Conservation (phyloP, 2,113 vertebrate genomes). For the Tragelaphus strepsiceros region DNA sequence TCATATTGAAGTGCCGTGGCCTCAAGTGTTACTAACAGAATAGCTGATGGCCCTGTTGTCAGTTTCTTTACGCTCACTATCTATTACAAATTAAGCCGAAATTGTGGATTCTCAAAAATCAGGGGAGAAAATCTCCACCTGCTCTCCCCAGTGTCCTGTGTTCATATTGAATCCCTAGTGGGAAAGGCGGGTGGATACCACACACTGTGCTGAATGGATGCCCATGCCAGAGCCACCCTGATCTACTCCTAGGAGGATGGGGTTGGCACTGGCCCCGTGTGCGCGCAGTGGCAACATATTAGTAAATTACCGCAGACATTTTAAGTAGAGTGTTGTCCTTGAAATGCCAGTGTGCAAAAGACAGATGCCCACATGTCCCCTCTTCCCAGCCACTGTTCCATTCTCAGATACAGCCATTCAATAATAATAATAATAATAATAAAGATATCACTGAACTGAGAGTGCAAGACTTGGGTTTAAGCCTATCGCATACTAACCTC, state of each 20-base stretch:
- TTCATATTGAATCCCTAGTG: conserved; percentile 58
- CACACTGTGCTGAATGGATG: background rate
- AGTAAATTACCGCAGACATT: background rate
- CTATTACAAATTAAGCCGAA: conserved; percentile 77
- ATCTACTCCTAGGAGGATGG: background rate
- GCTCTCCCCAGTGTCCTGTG: conserved; percentile 4
- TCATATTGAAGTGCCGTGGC: conserved; percentile 74
- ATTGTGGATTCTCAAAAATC: conserved; percentile 61
- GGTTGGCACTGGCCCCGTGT: background rate
- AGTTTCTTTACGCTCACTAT: conserved; percentile 73
- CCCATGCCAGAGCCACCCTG: background rate
- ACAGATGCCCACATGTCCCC: background rate
- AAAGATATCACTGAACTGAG: background rate
- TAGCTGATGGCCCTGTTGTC: conserved; percentile 77
- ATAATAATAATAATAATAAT: background rate
- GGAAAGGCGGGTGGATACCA: background rate
- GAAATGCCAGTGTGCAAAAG: background rate
- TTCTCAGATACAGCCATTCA: background rate
- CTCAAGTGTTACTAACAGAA: conserved; percentile 74
- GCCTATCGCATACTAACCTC: background rate
- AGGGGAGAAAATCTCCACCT: conserved; percentile 30
- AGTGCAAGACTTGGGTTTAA: background rate
- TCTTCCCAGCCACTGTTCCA: background rate
- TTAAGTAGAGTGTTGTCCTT: background rate
- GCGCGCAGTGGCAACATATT: background rate